Conservation (phyloP, 2,888 invertebrate species). For the Noctuana brunneofusca region DNA sequence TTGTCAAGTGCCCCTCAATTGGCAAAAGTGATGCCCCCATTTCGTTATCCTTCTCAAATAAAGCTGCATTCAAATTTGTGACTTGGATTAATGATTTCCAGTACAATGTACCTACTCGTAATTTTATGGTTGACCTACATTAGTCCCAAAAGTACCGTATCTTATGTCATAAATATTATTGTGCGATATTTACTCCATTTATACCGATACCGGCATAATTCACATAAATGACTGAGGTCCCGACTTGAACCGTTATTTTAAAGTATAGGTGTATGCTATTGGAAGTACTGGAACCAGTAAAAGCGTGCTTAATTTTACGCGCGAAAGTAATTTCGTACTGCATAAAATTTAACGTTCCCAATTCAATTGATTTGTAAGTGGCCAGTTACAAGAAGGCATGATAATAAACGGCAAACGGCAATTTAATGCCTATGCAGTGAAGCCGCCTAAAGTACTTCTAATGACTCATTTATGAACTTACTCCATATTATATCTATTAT, state of each 20-base stretch:
- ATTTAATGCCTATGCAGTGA: background rate
- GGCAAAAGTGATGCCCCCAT: background rate
- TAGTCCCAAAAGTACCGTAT: conserved; percentile 15
- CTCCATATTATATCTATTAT: too few relatives aligned
- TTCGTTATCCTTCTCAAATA: conserved; percentile 7
- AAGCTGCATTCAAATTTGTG: conserved; percentile 12
- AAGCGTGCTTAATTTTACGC: conserved; percentile 10
- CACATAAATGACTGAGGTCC: conserved; percentile 11
- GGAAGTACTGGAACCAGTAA: conserved; percentile 8
- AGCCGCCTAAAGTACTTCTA: background rate
- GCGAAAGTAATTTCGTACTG: conserved; percentile 9
- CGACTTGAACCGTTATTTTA: conserved; percentile 16
- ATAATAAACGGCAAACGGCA: background rate
- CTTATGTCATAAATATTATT: conserved; percentile 13
- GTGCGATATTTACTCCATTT: conserved; percentile 32
- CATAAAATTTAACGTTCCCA: conserved; percentile 17
- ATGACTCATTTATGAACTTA: background rate
- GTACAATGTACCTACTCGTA: conserved; percentile 1
- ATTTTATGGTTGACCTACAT: conserved; percentile 21
- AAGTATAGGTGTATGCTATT: conserved; percentile 8
- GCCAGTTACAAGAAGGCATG: conserved; percentile 12
- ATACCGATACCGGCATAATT: conserved; percentile 26
- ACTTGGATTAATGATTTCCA: conserved; percentile 23
- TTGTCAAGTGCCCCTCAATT: background rate
- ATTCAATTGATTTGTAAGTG: conserved; percentile 8